Percentiles rank a stretch among this genome's conserved stretches.
phyloP scores from a whole-genome alignment of 2,113 vertebrate species.

The Crocuta crocuta region DNA sequence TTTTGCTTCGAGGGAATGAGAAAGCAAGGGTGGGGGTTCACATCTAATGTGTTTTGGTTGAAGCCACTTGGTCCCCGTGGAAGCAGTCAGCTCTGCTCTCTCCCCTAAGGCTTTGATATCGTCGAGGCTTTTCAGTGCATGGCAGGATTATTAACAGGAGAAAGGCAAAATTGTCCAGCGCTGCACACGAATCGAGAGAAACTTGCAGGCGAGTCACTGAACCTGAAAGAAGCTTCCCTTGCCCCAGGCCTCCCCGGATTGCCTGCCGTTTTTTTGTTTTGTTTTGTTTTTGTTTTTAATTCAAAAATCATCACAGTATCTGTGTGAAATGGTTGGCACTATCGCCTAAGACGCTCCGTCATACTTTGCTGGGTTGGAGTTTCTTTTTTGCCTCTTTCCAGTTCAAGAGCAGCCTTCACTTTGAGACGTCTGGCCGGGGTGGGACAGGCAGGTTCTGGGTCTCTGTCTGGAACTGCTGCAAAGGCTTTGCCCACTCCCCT shows the following conservation, averaged over 20 bases:
- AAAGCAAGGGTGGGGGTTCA: slow-evolving; percentile 66
- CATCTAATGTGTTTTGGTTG: slow-evolving; percentile 45
- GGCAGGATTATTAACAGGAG: slow-evolving; percentile 75
- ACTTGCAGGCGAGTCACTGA: slow-evolving; percentile 75
- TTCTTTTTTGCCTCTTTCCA: slow-evolving; percentile 63
- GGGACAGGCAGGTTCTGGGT: no score
- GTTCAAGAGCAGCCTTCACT: slow-evolving; percentile 47
- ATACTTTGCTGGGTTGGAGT: slow-evolving; percentile 61
- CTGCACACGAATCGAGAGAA: neutral
- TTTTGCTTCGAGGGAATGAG: slow-evolving; percentile 38
- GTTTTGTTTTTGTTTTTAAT: neutral
- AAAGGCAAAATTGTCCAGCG: slow-evolving; percentile 49
- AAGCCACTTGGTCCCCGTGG: neutral
- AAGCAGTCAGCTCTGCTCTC: neutral
- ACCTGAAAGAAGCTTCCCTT: slow-evolving; percentile 68
- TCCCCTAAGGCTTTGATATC: slow-evolving; percentile 63
- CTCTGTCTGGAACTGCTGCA: neutral
- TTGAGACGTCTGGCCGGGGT: neutral
- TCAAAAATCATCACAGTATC: slow-evolving; percentile 74
- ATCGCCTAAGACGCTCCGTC: slow-evolving; percentile 66
- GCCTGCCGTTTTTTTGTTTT: neutral
- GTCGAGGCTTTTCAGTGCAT: slow-evolving; percentile 59
- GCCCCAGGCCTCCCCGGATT: slow-evolving; percentile 64
- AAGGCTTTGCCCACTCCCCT: neutral
- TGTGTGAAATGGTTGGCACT: slow-evolving; percentile 64